Conservation (phyloP, 2,113 vertebrate species). For the Tetraodon nigroviridis region DNA sequence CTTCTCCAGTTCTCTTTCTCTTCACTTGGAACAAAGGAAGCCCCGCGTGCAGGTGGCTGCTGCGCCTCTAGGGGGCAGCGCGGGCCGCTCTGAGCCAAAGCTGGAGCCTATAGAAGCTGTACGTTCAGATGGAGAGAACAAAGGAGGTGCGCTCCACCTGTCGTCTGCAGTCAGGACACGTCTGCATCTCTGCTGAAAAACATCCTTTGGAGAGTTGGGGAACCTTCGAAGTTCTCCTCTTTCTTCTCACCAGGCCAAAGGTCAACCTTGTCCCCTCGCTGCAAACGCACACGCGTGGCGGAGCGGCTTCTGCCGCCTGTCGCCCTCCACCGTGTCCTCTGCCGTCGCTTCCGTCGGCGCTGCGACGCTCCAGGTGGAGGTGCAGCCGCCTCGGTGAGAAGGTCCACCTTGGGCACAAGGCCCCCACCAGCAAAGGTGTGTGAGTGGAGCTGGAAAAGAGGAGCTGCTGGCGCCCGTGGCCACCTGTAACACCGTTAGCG, state of each 20-base stretch:
- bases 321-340: too few relatives aligned
- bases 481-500: too few relatives aligned
- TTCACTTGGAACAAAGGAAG: constrained; percentile 54
- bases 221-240: constrained; percentile 7
- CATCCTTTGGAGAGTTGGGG: neutral
- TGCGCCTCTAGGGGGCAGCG: constrained; percentile 42
- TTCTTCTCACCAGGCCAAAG: constrained; percentile 13
- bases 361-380: too few relatives aligned
- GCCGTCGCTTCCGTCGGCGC: too few relatives aligned
- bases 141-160: constrained; percentile 35
- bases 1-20: neutral
- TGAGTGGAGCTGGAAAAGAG: too few relatives aligned
- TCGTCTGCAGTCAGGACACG: constrained; percentile 1
- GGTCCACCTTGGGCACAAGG: too few relatives aligned
- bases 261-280: constrained; percentile 6
- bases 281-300: neutral
- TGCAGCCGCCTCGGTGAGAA: too few relatives aligned
- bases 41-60: neutral
- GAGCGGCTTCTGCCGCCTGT: too few relatives aligned
- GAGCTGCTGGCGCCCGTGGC: too few relatives aligned
- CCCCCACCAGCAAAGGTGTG: too few relatives aligned
- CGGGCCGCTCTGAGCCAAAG: constrained; percentile 46
- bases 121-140: constrained; percentile 41
- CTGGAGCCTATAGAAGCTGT: constrained; percentile 11
- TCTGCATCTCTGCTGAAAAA: constrained; percentile 4